Percentiles rank a stretch among this genome's conserved stretches.
These are phyloP conservation scores for Hypsopygia costalis DNA, from an alignment of 2,888 invertebrate genomes.

Conservation along the genomic window DNA sequence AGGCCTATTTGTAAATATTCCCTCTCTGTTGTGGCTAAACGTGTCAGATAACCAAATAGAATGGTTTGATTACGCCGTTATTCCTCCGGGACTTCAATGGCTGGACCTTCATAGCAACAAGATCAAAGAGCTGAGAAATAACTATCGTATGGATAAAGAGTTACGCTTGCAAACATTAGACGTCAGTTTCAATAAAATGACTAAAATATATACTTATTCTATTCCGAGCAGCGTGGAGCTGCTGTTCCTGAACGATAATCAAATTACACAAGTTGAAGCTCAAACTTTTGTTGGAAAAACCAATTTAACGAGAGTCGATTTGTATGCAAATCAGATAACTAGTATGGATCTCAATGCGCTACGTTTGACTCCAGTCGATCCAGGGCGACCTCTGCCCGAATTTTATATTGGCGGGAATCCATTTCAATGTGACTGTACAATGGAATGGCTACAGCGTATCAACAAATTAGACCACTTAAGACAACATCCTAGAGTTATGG, in stretches of 20 bases:
- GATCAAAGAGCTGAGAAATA: conserved; percentile 88
- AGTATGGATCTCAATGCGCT: conserved; percentile 94
- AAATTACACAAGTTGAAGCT: conserved; percentile 91
- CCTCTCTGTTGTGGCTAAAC: conserved; percentile 92
- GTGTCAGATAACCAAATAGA: conserved; percentile 94
- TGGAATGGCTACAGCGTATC: conserved; percentile 96
- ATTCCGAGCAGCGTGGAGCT: conserved; percentile 93
- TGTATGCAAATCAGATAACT: conserved; percentile 95
- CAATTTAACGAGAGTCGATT: conserved; percentile 93
- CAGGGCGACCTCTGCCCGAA: conserved; percentile 88
- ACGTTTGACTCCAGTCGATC: conserved; percentile 89
- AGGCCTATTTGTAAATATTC: conserved; percentile 90
- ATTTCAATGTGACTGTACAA: conserved; percentile 96
- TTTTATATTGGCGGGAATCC: conserved; percentile 97
- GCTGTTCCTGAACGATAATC: conserved; percentile 93
- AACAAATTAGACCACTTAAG: conserved; percentile 90
- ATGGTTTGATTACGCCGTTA: conserved; percentile 93
- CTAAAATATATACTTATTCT: conserved; percentile 86
- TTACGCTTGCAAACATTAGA: conserved; percentile 91
- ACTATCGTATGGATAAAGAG: conserved; percentile 85
- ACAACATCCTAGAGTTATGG: conserved; percentile 95
- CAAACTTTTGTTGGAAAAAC: conserved; percentile 94
- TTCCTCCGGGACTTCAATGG: conserved; percentile 92
- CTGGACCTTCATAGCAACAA: conserved; percentile 94
- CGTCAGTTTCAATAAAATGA: conserved; percentile 94